Evolutionary conservation across 2,797 vertebrate species (phyloP).

Genomic region (Halcyon leucocephala): DNA sequence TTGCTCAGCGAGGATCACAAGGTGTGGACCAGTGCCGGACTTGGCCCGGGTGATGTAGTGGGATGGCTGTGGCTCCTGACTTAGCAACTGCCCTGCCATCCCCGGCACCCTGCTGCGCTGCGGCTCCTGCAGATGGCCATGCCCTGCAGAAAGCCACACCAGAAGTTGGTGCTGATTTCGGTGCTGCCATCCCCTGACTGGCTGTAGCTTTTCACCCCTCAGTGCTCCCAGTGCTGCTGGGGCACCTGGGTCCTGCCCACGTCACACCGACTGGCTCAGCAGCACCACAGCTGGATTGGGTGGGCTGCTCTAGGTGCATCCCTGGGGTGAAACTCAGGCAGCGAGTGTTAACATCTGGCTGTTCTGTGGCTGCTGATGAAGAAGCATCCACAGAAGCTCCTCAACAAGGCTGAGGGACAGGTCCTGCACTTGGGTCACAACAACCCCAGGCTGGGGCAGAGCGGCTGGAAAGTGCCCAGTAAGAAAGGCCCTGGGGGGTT

Average conservation of each 20-base stretch:
- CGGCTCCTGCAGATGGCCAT: background rate
- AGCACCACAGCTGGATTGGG: background rate
- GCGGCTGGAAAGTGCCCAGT: background rate
- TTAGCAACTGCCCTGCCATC: background rate
- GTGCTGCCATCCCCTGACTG: background rate
- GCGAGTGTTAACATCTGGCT: background rate
- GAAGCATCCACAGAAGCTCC: background rate
- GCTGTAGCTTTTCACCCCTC: background rate
- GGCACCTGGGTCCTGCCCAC: background rate
- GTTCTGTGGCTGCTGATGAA: background rate
- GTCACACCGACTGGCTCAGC: background rate
- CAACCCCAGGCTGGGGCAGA: background rate
- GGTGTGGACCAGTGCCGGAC: background rate
- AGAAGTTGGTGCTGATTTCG: background rate
- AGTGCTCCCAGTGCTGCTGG: background rate
- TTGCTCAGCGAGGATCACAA: conserved; percentile 34
- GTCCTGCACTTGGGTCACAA: background rate
- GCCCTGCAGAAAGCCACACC: background rate
- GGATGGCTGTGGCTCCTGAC: background rate
- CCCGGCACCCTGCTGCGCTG: rapidly evolving
- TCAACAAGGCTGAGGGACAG: background rate
- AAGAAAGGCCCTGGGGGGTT: background rate
- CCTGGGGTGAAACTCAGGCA: background rate
- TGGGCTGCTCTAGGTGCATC: background rate
- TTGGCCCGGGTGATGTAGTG: background rate